phyloP scores from a whole-genome alignment of 2,888 invertebrate genomes.

The Linnaemya vulpina region DNA sequence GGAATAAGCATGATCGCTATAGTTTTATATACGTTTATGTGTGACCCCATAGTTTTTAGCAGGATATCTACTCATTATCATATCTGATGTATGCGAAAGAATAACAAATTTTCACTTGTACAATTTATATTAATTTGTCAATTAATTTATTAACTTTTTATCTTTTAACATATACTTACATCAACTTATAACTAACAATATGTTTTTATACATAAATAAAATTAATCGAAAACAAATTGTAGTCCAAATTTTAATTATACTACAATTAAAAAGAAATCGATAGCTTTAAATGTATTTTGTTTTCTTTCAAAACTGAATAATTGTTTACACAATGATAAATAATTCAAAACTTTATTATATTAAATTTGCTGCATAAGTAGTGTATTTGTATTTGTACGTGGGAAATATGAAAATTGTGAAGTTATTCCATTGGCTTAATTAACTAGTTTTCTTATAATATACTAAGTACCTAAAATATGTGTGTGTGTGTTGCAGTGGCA shows the following conservation, averaged over 20 bases:
- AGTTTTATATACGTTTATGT: no score
- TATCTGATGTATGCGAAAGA: no score
- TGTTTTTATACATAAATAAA: slow-evolving; percentile 50
- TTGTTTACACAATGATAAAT: slow-evolving; percentile 34
- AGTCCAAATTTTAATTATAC: slow-evolving; percentile 25
- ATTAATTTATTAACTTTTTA: slow-evolving; percentile 58
- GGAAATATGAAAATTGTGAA: slow-evolving; percentile 32
- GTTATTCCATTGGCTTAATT: slow-evolving; percentile 39
- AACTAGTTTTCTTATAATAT: slow-evolving; percentile 56
- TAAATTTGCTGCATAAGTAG: slow-evolving; percentile 5
- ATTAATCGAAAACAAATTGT: slow-evolving; percentile 41
- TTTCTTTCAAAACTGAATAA: not conserved
- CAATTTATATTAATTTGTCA: slow-evolving; percentile 52
- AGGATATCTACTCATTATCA: no score
- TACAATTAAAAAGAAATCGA: slow-evolving; percentile 29
- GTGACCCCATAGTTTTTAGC: no score
- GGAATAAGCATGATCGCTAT: no score
- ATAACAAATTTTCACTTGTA: no score
- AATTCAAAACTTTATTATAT: slow-evolving; percentile 20
- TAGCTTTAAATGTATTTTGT: not conserved
- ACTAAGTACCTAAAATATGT: slow-evolving; percentile 52
- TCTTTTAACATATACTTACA: slow-evolving; percentile 41
- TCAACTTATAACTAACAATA: not conserved
- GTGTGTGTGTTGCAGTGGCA: not conserved
- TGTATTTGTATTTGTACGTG: slow-evolving; percentile 43